Base-by-base conservation (phyloP, 2,888 invertebrate species). In the Stenolophus ochropezus region DNA sequence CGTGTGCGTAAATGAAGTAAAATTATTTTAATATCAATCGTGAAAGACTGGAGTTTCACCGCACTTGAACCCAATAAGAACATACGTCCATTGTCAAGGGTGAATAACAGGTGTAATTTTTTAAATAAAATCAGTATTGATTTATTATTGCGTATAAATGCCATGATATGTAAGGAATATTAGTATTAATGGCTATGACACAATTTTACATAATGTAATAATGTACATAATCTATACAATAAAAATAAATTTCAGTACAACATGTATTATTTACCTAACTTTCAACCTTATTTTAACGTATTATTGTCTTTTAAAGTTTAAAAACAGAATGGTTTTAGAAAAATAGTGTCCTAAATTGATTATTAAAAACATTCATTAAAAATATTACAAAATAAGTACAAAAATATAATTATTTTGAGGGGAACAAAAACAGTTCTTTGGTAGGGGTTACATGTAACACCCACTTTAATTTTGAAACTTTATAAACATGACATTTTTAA, bases 191-290 rank as follows among this genome's bases (percentile, higher is more conserved):
- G 80, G 80, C 80, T 80, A 80, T 73, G 80, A 80, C 73, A 80
- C 73, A 80, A 73, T 80, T 80, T 80, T 80, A 81, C 81, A 81
- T 81, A n/a, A 33, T 33, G 33, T 5, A 33, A 5, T 14, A 49
- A 81, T 81, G 81, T 81, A 81, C 81, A 81, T 81, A 75, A 80
- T 75, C 81, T 81, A 81, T 81, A 81, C 81, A 81, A 81, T 81
- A 80, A 78, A 74, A 80, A 80, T 81, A 81, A 74, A 81, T 81
- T 81, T 81, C 65, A 75, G 81, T 81, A 81, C 47, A 21, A 69
- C 25, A 58, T 25, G n/a, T 33, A 69, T 33, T 69, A 69, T 69
- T 69, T 18, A 69, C 33, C 18, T 69, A 65, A 18, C 14, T 56
- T 20, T 56, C 56, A 61, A 61, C 61, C 61, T 61, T 25, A 20